phyloP scores from a whole-genome alignment of 35 echinoderm and acorn worm genomes.

The Heliocidaris tuberculata region DNA sequence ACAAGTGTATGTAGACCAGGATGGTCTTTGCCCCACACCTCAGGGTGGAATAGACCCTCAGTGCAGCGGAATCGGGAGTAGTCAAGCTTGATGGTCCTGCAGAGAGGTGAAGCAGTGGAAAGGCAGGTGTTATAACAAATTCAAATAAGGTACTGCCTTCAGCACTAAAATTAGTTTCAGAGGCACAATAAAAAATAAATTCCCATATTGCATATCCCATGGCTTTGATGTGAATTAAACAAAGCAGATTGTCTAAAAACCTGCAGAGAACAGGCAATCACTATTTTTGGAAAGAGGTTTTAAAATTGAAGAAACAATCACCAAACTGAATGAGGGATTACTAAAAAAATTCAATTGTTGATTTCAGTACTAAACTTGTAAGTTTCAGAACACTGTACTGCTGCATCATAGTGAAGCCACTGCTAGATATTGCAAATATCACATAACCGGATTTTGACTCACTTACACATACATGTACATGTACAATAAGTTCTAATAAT shows the following conservation, averaged over 20 bases:
- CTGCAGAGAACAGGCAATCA: background rate
- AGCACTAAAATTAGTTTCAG: background rate
- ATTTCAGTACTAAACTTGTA: background rate
- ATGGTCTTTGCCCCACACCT: slow-evolving; percentile 95
- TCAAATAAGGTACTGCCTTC: background rate
- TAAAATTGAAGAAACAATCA: background rate
- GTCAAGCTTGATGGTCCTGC: slow-evolving; percentile 79
- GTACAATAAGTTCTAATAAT: background rate
- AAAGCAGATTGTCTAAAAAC: background rate
- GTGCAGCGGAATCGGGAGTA: slow-evolving; percentile 90
- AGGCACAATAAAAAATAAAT: background rate
- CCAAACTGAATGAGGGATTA: background rate
- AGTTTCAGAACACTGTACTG: background rate
- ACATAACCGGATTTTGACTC: background rate
- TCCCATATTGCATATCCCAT: background rate
- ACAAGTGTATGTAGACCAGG: slow-evolving; percentile 81
- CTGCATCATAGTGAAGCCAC: no score
- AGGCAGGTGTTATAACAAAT: background rate
- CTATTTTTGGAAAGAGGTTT: background rate
- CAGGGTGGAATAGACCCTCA: slow-evolving; percentile 94
- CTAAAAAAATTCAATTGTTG: no score
- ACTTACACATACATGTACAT: background rate
- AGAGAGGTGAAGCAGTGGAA: background rate
- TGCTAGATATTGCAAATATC: background rate
- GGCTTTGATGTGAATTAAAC: background rate